These are phyloP conservation scores for Eulemur coronatus DNA, from an alignment of 2,797 vertebrate genomes.

Conservation along the genomic window DNA sequence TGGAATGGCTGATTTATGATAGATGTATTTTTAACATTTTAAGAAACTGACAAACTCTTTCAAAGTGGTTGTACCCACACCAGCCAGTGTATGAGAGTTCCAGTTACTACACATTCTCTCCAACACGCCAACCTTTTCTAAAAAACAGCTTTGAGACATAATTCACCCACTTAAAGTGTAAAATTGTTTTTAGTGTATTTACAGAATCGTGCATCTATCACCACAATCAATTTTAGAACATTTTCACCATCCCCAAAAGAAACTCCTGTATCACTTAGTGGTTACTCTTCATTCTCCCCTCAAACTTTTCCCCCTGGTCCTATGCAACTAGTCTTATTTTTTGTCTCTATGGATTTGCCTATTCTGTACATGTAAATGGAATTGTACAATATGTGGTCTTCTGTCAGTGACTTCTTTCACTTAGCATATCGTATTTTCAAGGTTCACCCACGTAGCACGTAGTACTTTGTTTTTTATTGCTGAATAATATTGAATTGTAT, in stretches of 20 bases:
- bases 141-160: neutral
- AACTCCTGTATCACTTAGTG: neutral
- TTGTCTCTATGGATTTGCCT: neutral
- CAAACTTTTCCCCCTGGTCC: neutral
- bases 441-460: neutral
- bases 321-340: neutral
- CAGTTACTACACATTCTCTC: neutral
- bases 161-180: neutral
- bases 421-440: neutral
- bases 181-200: neutral
- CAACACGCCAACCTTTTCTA: neutral
- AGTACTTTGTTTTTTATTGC: neutral
- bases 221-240: neutral
- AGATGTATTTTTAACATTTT: neutral
- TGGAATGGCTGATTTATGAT: neutral
- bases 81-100: neutral
- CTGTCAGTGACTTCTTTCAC: neutral
- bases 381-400: neutral
- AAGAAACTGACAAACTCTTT: neutral
- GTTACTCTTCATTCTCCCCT: neutral
- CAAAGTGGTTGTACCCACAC: neutral
- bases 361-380: neutral
- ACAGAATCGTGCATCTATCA: neutral
- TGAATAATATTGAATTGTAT: neutral
- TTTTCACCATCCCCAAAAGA: neutral